Evolutionary conservation across 2,113 vertebrate species (phyloP).

Genomic region (Platanista minor): DNA sequence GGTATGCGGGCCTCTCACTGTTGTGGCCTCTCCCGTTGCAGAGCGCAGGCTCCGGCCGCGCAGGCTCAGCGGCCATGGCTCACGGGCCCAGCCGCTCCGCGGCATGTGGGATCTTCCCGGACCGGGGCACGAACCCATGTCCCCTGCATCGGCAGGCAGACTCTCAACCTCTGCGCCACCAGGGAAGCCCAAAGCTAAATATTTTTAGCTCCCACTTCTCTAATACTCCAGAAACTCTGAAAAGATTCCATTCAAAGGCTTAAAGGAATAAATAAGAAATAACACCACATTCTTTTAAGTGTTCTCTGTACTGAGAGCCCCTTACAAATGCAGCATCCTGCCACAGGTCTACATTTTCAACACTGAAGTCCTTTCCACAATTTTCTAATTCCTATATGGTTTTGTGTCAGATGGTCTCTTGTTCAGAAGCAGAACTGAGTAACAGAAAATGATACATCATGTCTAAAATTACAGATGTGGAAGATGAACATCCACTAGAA

Average conservation of each 20-base stretch:
- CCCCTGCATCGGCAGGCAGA: no score
- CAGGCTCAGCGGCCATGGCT: no score
- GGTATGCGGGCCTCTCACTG: no score
- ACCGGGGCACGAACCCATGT: no score
- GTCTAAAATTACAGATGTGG: neutral
- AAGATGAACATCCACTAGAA: neutral
- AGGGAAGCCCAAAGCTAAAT: no score
- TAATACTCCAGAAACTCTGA: slow-evolving; percentile 23
- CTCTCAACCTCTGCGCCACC: no score
- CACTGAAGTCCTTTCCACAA: neutral
- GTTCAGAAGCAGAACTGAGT: neutral
- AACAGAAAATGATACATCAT: neutral
- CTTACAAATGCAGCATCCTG: neutral
- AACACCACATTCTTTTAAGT: neutral
- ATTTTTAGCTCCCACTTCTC: neutral
- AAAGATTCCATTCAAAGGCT: slow-evolving; percentile 25
- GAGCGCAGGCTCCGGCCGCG: no score
- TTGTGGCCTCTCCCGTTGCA: no score
- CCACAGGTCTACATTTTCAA: neutral
- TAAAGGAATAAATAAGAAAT: slow-evolving; percentile 21
- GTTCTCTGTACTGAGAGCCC: neutral
- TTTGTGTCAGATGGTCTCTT: neutral
- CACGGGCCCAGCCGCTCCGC: no score
- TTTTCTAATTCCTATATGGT: neutral
- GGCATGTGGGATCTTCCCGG: no score